Base-by-base conservation (phyloP, 2,113 vertebrate species). In the Chrysemys picta region DNA sequence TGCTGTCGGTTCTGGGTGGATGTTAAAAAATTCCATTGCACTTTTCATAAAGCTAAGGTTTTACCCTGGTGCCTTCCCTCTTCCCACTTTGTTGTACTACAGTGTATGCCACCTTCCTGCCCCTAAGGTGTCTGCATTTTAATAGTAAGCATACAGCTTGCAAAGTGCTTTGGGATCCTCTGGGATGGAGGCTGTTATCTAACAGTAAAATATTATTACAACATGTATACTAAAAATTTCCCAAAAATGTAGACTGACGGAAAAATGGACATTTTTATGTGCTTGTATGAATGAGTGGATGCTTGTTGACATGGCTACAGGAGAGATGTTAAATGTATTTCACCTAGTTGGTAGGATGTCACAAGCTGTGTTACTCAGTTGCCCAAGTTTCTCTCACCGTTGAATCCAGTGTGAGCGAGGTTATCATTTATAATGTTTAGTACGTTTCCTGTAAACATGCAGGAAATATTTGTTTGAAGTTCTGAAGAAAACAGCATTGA, bases 381-480 rank as follows among this genome's bases (percentile, higher is more conserved):
- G 96, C 88, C 88, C 91, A 92, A 52, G 10, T 52, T 82, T 86
- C 38, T 91, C 53, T 93, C 91, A 82, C 52, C 88, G 47, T 93
- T 95, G 83, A 95, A 95, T 96, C 90, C 90, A 85, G 80, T 95
- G 83, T 94, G 88, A 97, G 94, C 95, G 95, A 98, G 65, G 84
- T 95, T 97, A 88, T 93, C 95, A 93, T 97, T 98, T 97, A 97
- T 84, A 95, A 75, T 92, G 84, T 96, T 98, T 98, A 97, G 94
- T 96, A 87, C 78, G 59, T 96, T 98, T 98, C 97, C 98, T 98
- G 97, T 97, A 97, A 98, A 98, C 2, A 96, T 97, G 97, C 94
- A 97, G 97, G 97, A 98, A 98, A 97, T 97, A 93, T 80, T 92
- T 98, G 92, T 97, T 98, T 98, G 98, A 98, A 98, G 97, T 97